Evolutionary conservation across 2,113 vertebrate genomes (phyloP).

Genomic region (Baryphthengus martii): DNA sequence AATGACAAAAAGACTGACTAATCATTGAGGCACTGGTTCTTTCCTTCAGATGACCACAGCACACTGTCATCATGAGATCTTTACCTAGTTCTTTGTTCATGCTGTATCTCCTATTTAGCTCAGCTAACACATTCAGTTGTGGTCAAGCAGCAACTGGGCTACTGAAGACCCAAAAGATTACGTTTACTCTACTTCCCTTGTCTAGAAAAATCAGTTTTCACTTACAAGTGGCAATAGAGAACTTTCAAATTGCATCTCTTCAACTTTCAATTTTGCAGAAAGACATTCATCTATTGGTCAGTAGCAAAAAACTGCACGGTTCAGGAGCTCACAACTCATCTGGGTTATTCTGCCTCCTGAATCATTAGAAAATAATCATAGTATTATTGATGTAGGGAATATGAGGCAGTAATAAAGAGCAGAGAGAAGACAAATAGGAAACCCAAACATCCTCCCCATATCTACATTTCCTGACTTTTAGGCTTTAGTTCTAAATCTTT

Average conservation of each 20-base stretch:
- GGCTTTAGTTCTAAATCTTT: background rate
- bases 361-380: background rate
- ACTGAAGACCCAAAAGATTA: background rate
- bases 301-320: background rate
- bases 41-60: background rate
- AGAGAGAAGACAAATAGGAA: background rate
- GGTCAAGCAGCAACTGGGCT: background rate
- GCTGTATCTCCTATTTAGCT: background rate
- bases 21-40: background rate
- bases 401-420: background rate
- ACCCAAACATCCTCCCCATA: background rate
- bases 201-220: background rate
- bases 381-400: background rate
- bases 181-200: background rate
- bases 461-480: background rate
- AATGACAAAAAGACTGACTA: background rate
- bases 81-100: background rate
- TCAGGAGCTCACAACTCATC: background rate
- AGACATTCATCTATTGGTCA: background rate
- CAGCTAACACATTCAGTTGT: background rate
- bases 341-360: background rate
- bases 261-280: background rate
- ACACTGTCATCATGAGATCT: background rate
- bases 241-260: background rate
- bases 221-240: background rate